Evolutionary conservation across 2,113 vertebrate species (phyloP).

Genomic region (Heliornis fulica): DNA sequence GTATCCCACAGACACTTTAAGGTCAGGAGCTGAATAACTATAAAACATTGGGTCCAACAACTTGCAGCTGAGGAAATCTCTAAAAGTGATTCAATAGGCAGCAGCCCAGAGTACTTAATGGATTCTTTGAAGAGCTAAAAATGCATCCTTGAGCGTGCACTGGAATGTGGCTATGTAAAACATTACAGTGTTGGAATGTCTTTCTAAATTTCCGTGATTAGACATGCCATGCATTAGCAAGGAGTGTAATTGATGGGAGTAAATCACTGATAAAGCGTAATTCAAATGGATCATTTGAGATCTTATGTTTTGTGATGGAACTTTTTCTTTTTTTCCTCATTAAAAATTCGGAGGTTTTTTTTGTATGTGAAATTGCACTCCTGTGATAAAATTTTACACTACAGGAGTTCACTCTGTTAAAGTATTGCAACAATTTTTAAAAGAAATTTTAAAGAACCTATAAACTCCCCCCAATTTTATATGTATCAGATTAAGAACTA

Average conservation of each 20-base stretch:
- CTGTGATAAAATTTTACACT: background rate
- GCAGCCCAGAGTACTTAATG: background rate
- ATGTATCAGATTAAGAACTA: background rate
- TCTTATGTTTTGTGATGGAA: background rate
- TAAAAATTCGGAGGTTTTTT: background rate
- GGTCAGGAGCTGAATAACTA: background rate
- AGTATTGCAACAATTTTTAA: background rate
- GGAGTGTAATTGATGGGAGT: background rate
- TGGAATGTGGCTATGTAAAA: background rate
- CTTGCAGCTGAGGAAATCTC: background rate
- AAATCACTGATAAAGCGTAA: background rate
- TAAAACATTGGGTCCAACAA: background rate
- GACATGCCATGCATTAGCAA: background rate
- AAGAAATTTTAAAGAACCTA: background rate
- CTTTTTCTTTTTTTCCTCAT: background rate
- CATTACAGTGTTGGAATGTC: background rate
- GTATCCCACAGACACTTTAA: background rate
- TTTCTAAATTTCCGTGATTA: background rate
- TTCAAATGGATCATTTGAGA: background rate
- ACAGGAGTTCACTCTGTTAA: background rate
- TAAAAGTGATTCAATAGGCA: background rate
- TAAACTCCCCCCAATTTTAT: background rate
- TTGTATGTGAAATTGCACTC: background rate
- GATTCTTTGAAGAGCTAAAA: background rate
- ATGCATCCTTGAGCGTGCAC: background rate